Evolutionary conservation across 2,113 vertebrate species (phyloP), one percentile per base, ranked within the genome.

Genomic region (Gila orcuttii): DNA sequence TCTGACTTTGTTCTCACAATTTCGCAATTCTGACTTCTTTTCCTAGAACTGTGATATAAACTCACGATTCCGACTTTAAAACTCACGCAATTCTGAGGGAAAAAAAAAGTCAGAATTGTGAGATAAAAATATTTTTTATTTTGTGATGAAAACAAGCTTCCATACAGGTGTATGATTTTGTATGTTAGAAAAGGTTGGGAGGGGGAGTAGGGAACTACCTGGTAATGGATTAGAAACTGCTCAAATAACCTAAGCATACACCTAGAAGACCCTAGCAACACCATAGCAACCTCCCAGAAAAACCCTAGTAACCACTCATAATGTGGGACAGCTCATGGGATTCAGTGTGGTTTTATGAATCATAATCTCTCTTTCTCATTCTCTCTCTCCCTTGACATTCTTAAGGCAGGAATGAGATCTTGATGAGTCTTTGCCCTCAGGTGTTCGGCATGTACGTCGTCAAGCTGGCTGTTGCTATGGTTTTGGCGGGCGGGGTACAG

Each of bases 391-490:
- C 33, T 55, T 84, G 12, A 39, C 83, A 68, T 73, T 78, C 89
- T 90, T 42, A 84, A 99, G 98, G 97, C 57, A 95, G 98, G 90
- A 97, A 99, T 92, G 95, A 97, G 91, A 97, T 99, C 90, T 82
- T 99, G 94, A 93, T 96, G 86, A 99, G 97, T 83, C 92, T 99
- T 55, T 99, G 98, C 85, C 97, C 98, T 47, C 97, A 99, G 92
- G 96, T 99, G 2, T 99, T 98, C 92, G 97, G 98, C 15, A 94
- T 99, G 95, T 99, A 98, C 89, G 92, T 98, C 69, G 95, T 99
- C 75, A 99, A 99, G 92, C 81, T 99, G 88, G 96, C 98, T 1
- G 96, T 99, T 82, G 97, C 96, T 47, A 95, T 99, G 97, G 97
- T 99, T 62, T 92, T 99, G 86, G 97, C 97, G 76, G 98, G 98